Conservation (phyloP, 2,797 vertebrate species). For the Syndactyla subalaris region DNA sequence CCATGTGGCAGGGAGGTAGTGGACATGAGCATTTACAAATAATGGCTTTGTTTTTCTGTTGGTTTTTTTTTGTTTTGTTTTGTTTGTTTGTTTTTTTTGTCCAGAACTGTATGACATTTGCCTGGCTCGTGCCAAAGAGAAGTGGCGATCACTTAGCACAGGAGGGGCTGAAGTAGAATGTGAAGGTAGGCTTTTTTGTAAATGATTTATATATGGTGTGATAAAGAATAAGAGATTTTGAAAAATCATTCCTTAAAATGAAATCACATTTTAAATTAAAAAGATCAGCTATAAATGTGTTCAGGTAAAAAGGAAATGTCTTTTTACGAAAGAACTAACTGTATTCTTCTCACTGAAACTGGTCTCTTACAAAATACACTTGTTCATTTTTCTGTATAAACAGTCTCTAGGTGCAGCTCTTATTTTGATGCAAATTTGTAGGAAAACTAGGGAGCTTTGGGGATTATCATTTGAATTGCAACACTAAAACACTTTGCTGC, state of each 20-base stretch:
- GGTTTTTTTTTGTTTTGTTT: neutral
- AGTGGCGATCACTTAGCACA: conserved; percentile 83
- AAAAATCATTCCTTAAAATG: neutral
- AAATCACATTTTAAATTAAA: neutral
- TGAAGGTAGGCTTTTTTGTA: conserved; percentile 76
- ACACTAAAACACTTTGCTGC: neutral
- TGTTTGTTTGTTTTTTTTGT: neutral
- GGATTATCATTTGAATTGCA: neutral
- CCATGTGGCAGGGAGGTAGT: rapidly evolving
- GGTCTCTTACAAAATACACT: neutral
- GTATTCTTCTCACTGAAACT: neutral
- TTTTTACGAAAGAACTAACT: neutral
- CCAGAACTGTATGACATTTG: conserved; percentile 94
- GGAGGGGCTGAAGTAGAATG: conserved; percentile 77
- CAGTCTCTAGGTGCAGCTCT: neutral
- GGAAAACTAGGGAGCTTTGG: neutral
- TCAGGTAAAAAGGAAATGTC: neutral
- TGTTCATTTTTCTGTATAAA: neutral
- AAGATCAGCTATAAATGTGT: neutral
- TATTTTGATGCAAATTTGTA: neutral
- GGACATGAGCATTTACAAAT: neutral
- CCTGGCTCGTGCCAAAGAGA: conserved; percentile 90
- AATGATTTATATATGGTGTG: neutral
- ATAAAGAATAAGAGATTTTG: neutral
- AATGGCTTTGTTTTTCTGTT: neutral